Evolutionary conservation across 1,140 invertebrate species (phyloP).

Genomic region (Rhyacophila brunnea): DNA sequence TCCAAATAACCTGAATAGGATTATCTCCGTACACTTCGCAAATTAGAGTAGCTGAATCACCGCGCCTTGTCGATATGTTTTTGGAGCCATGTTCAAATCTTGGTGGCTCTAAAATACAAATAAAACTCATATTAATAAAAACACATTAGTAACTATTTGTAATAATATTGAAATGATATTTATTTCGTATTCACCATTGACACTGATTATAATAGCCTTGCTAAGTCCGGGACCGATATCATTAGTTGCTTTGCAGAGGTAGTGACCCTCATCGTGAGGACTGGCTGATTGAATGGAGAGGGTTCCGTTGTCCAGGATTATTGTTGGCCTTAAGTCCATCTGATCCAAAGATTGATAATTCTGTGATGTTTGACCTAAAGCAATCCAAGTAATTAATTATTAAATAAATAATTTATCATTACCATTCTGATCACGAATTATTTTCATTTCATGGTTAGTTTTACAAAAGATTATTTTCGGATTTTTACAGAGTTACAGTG

Average conservation of each 20-base stretch:
- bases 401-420: too few relatives aligned
- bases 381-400: too few relatives aligned
- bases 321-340: slow-evolving; percentile 34
- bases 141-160: too few relatives aligned
- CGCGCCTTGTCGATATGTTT: slow-evolving; percentile 67
- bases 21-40: slow-evolving; percentile 85
- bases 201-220: slow-evolving; percentile 74
- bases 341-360: slow-evolving; percentile 38
- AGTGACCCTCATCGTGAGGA: slow-evolving; percentile 76
- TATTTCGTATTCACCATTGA: slow-evolving; percentile 70
- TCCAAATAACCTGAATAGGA: slow-evolving; percentile 80
- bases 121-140: neutral
- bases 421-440: too few relatives aligned
- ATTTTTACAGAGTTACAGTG: too few relatives aligned
- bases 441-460: too few relatives aligned
- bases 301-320: slow-evolving; percentile 64
- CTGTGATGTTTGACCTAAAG: slow-evolving; percentile 12
- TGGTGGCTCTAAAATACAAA: slow-evolving; percentile 64
- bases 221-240: slow-evolving; percentile 76
- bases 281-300: slow-evolving; percentile 68
- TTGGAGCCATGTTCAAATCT: slow-evolving; percentile 71
- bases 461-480: too few relatives aligned
- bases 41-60: slow-evolving; percentile 68
- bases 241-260: slow-evolving; percentile 83
- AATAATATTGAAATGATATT: neutral